Evolutionary conservation across 2,113 vertebrate genomes (phyloP).

Genomic region (Anhinga rufa): DNA sequence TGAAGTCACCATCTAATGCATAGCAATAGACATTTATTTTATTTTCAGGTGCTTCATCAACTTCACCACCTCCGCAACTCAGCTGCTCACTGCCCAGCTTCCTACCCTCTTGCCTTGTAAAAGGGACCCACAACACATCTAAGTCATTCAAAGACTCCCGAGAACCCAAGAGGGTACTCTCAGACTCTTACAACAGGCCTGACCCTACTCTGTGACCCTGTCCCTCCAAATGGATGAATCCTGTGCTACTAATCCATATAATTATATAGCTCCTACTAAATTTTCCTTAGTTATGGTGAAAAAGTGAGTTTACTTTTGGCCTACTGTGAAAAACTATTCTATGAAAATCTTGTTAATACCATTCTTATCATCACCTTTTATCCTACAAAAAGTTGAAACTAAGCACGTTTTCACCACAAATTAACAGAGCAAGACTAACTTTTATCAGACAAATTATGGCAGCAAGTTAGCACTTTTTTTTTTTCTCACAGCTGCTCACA

Average conservation of each 20-base stretch:
- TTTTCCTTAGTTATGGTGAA: not conserved
- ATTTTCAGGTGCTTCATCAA: not conserved
- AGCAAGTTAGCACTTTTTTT: not conserved
- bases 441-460: not conserved
- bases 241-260: not conserved
- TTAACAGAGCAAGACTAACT: not conserved
- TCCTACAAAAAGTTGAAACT: not conserved
- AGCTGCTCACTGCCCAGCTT: not conserved
- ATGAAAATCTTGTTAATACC: rapidly evolving
- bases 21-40: not conserved
- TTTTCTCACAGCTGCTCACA: not conserved
- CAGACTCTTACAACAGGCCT: not conserved
- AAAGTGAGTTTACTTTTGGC: not conserved
- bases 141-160: not conserved
- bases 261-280: not conserved
- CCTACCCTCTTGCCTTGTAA: not conserved
- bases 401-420: not conserved
- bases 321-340: not conserved
- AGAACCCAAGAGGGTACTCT: not conserved
- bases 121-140: not conserved
- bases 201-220: not conserved
- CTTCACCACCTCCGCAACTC: not conserved
- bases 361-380: not conserved
- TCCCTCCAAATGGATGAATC: not conserved
- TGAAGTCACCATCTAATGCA: not conserved